phyloP scores from a whole-genome alignment of 2,113 vertebrate species.

The Diphyllodes magnificus region DNA sequence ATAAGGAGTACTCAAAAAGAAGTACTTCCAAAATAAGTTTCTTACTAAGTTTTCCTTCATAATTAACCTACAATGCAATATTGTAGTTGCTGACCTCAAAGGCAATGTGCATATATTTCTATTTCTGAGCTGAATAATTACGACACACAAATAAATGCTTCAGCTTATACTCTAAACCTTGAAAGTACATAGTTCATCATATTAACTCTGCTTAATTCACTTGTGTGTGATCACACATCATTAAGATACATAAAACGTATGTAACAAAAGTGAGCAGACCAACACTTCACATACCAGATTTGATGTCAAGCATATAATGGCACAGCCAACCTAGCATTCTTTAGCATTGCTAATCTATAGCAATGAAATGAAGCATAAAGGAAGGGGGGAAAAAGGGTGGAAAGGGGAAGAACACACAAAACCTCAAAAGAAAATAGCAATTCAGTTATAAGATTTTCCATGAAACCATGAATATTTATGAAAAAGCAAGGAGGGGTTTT shows the following conservation, averaged over 20 bases:
- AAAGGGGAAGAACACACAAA: constrained; percentile 42
- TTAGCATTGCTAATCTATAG: constrained; percentile 54
- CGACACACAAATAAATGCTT: neutral
- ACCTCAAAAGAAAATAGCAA: constrained; percentile 32
- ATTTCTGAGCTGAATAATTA: neutral
- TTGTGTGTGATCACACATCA: constrained; percentile 35
- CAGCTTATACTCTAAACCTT: neutral
- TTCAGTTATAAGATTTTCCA: constrained; percentile 62
- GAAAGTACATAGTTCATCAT: neutral
- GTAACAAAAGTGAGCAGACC: constrained; percentile 41
- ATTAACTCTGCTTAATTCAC: constrained; percentile 38
- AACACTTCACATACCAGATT: constrained; percentile 57
- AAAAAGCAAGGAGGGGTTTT: constrained; percentile 6
- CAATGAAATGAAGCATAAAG: constrained; percentile 58
- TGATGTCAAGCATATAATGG: constrained; percentile 49
- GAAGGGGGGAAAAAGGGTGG: fast-evolving
- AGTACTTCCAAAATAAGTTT: neutral
- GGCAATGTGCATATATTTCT: neutral
- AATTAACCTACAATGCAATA: neutral
- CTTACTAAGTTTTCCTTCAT: neutral
- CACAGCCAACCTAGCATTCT: constrained; percentile 25
- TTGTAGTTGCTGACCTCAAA: neutral
- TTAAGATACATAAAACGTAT: constrained; percentile 50
- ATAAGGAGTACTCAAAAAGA: neutral
- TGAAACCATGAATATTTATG: constrained; percentile 71